Conservation (phyloP, 2,797 vertebrate genomes). For the Neomorphus geoffroyi region DNA sequence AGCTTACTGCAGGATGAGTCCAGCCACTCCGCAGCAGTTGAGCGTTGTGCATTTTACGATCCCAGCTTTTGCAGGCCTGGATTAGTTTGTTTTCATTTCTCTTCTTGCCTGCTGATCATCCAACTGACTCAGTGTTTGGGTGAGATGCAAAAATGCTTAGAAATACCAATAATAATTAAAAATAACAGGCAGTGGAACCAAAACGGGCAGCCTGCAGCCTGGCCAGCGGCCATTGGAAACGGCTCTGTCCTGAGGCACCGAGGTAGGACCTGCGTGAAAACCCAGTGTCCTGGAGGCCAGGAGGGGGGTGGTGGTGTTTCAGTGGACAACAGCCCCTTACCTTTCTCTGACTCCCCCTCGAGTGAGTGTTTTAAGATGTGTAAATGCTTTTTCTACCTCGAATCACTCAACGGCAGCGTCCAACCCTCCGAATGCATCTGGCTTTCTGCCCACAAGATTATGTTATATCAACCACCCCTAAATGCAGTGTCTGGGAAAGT, state of each 20-base stretch:
- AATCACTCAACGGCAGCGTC: background rate
- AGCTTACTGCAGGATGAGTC: background rate
- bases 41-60: background rate
- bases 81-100: slow-evolving; percentile 34
- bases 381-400: background rate
- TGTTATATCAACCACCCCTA: slow-evolving; percentile 54
- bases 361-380: fast-evolving
- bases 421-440: background rate
- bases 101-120: slow-evolving; percentile 12
- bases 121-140: slow-evolving; percentile 40
- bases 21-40: background rate
- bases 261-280: background rate
- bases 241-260: background rate
- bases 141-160: background rate
- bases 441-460: slow-evolving; percentile 36
- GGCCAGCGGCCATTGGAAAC: background rate
- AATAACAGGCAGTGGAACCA: background rate
- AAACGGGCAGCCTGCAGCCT: background rate
- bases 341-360: background rate
- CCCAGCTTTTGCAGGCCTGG: background rate
- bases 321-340: fast-evolving
- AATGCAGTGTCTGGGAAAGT: slow-evolving; percentile 49
- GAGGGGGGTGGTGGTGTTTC: background rate
- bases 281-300: background rate
- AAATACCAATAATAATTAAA: slow-evolving; percentile 1